Evolutionary conservation across 2,888 invertebrate species (phyloP).

Genomic region (Hemistola chrysoprasaria): DNA sequence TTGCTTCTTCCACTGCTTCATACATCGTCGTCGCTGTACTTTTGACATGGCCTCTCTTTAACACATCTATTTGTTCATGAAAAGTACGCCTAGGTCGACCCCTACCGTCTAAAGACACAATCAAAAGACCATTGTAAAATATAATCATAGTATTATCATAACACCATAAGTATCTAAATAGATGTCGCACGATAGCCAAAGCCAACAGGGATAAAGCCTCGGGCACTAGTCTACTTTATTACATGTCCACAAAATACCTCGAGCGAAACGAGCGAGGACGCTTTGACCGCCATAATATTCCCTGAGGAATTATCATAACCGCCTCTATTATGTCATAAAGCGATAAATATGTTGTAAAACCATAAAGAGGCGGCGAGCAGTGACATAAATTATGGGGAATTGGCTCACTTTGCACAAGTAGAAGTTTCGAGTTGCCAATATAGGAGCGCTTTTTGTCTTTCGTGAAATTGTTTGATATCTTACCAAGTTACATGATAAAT

Average conservation of each 20-base stretch:
- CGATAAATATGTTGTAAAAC: conserved; percentile 79
- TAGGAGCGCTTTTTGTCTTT: conserved; percentile 33
- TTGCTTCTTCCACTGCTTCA: too few relatives aligned
- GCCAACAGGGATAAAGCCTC: too few relatives aligned
- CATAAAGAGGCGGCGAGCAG: conserved; percentile 71
- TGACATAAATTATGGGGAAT: conserved; percentile 69
- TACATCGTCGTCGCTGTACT: too few relatives aligned
- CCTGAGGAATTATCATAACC: conserved; percentile 59
- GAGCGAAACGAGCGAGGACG: conserved; percentile 26
- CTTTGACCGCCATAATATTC: conserved; percentile 36
- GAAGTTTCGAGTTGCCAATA: conserved; percentile 34
- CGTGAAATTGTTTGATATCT: too few relatives aligned
- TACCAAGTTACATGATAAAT: too few relatives aligned
- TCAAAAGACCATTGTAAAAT: too few relatives aligned
- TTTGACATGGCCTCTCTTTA: too few relatives aligned
- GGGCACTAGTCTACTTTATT: not conserved
- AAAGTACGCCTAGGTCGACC: too few relatives aligned
- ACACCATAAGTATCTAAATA: not conserved
- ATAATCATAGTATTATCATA: too few relatives aligned
- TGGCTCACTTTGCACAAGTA: conserved; percentile 66
- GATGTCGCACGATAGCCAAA: too few relatives aligned
- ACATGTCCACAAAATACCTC: not conserved
- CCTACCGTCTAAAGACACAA: too few relatives aligned
- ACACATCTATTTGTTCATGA: too few relatives aligned
- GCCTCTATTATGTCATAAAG: conserved; percentile 65